Evolutionary conservation across 1,140 invertebrate genomes (phyloP), one percentile per base, ranked within the genome.

Genomic region (Papilio xuthus): DNA sequence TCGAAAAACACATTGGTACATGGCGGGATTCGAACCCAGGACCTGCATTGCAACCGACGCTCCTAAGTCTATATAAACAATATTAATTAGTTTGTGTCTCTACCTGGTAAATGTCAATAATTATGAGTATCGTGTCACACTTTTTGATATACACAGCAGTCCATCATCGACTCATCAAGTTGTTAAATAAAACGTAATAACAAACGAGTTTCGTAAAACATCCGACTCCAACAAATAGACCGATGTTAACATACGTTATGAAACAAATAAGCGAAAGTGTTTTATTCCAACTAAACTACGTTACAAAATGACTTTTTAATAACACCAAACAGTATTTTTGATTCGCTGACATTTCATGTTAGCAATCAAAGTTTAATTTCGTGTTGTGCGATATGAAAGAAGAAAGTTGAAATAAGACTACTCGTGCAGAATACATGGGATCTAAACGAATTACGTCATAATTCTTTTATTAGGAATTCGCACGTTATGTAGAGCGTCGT

Each of bases 251-350:
- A 81, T 81, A 76, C 41, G 81, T 85, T 84, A 84, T 81, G 83
- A 85, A 86, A 86, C 80, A 83, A 87, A 79, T 71, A 53, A 53
- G 84, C 82, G 86, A 88, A 88, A 86, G 86, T 86, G 69, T 79
- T 85, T 76, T 76, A 72, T 41, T 70, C 69, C 77, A 78, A 82
- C 81, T 80, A 81, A 77, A 60, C 82, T 76, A 15, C 77, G 75
- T 20, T 71, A 81, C 82, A 77, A 81, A 85, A 87, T 83, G 81
- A 82, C 78, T 70, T 82, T 87, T 81, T 87, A 85, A 87, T 85
- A 82, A 82, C 82, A 78, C 42, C 53, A 42, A 12, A 18, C 47
- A 26, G 26, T n/a, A n/a, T n/a, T 67, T 67, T 67, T 28, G 60
- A 67, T 23, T 15, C 60, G 26, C 60, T 67, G 26, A 67, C 60